Percentiles rank a stretch among this genome's conserved stretches.
phyloP scores from a whole-genome alignment of 2,888 invertebrate species.

The Tillus elongatus region DNA sequence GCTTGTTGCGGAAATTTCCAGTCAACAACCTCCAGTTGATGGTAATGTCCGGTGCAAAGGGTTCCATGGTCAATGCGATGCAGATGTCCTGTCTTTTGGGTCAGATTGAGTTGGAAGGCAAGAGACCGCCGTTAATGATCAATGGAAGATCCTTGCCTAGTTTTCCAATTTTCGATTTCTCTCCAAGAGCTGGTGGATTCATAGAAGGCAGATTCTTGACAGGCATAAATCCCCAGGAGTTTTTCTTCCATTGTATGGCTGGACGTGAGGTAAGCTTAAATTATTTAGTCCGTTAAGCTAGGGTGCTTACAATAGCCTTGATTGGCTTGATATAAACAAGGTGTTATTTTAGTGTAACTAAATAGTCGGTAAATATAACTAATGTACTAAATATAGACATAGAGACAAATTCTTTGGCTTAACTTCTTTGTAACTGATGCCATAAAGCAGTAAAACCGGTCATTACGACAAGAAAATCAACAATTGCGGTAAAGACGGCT shows the following conservation, averaged over 20 bases:
- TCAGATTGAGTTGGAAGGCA: slow-evolving; percentile 97
- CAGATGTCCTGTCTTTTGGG: slow-evolving; percentile 97
- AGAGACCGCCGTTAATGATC: slow-evolving; percentile 89
- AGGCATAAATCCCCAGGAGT: slow-evolving; percentile 96
- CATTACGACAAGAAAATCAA: too few relatives aligned
- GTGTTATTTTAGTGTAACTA: too few relatives aligned
- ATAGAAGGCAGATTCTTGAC: slow-evolving; percentile 95
- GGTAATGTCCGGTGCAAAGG: slow-evolving; percentile 98
- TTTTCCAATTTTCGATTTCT: slow-evolving; percentile 77
- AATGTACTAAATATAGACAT: too few relatives aligned
- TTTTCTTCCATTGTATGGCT: slow-evolving; percentile 99
- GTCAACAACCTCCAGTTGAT: slow-evolving; percentile 95
- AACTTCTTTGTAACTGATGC: too few relatives aligned
- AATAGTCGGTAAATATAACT: too few relatives aligned
- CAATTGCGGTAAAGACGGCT: too few relatives aligned
- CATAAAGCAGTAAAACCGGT: too few relatives aligned
- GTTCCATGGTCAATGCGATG: slow-evolving; percentile 95
- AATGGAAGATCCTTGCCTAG: slow-evolving; percentile 89
- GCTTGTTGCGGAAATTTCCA: slow-evolving; percentile 82
- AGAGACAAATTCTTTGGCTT: too few relatives aligned
- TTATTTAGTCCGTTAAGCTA: slow-evolving; percentile 1
- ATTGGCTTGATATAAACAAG: slow-evolving; percentile 3
- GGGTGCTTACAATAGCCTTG: neutral
- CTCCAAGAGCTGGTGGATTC: slow-evolving; percentile 91
- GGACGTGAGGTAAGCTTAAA: slow-evolving; percentile 80